A percentile compares a stretch with the other conserved stretches of the same genome.
Evolutionary conservation across 2,888 invertebrate genomes (phyloP).

Genomic region (Synanthedon myopaeformis): DNA sequence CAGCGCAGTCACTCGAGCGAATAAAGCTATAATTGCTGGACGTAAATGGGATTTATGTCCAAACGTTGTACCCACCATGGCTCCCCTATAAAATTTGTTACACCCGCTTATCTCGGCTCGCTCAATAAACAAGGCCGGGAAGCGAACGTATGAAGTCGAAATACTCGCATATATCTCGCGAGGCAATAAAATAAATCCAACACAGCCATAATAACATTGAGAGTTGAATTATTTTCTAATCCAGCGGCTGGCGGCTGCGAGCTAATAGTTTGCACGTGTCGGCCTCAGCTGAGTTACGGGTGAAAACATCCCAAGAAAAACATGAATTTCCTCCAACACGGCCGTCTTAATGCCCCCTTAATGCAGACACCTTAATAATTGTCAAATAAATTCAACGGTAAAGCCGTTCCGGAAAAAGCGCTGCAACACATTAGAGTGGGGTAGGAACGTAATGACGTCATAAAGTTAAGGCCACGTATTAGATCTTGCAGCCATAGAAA

Average conservation of each 20-base stretch:
- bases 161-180: conserved; percentile 57
- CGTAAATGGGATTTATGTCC: conserved; percentile 61
- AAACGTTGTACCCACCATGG: conserved; percentile 31
- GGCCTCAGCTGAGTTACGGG: conserved; percentile 54
- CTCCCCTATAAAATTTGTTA: conserved; percentile 48
- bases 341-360: conserved; percentile 51
- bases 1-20: conserved; percentile 49
- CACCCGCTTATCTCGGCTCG: conserved; percentile 41
- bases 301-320: conserved; percentile 65
- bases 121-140: conserved; percentile 58
- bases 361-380: conserved; percentile 68
- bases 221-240: conserved; percentile 69
- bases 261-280: conserved; percentile 70
- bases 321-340: conserved; percentile 55
- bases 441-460: conserved; percentile 50
- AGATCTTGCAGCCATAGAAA: conserved; percentile 17
- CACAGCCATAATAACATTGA: conserved; percentile 64
- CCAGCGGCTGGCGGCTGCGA: conserved; percentile 53
- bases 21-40: conserved; percentile 63
- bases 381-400: conserved; percentile 62
- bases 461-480: conserved; percentile 32
- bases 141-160: conserved; percentile 54
- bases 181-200: conserved; percentile 66
- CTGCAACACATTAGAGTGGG: conserved; percentile 30
- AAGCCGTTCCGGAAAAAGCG: conserved; percentile 43